Evolutionary conservation across 2,888 invertebrate genomes (phyloP).

Genomic region (Rhingia campestris): DNA sequence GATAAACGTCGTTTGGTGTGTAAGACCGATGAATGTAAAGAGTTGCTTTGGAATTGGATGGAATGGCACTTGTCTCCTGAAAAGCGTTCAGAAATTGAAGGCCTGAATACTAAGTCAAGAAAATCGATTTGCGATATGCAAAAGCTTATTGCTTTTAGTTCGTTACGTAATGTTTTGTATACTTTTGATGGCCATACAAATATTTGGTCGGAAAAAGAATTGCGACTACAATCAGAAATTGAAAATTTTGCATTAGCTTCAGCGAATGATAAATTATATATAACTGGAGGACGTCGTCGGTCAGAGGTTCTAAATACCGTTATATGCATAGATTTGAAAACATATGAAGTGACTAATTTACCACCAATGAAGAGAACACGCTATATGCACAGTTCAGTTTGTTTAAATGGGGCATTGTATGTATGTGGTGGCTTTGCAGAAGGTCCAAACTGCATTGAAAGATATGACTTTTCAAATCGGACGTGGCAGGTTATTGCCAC

Average conservation of each 20-base stretch:
- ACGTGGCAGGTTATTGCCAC: too few relatives aligned
- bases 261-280: not conserved
- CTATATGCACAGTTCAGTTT: not conserved
- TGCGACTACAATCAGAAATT: not conserved
- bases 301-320: not conserved
- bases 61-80: slow-evolving; percentile 1
- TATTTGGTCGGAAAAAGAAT: not conserved
- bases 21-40: not conserved
- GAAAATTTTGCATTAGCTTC: not conserved
- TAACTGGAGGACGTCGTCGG: not conserved
- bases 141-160: not conserved
- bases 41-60: not conserved
- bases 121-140: too few relatives aligned
- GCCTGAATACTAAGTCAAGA: not conserved
- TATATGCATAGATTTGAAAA: not conserved
- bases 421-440: not conserved
- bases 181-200: not conserved
- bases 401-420: not conserved
- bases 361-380: not conserved
- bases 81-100: not conserved
- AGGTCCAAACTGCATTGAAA: too few relatives aligned
- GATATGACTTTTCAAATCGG: too few relatives aligned
- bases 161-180: not conserved
- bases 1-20: not conserved
- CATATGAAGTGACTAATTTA: not conserved